These are phyloP conservation scores for Parascotia fuliginaria DNA, from an alignment of 2,888 invertebrate species.

Conservation along the genomic window DNA sequence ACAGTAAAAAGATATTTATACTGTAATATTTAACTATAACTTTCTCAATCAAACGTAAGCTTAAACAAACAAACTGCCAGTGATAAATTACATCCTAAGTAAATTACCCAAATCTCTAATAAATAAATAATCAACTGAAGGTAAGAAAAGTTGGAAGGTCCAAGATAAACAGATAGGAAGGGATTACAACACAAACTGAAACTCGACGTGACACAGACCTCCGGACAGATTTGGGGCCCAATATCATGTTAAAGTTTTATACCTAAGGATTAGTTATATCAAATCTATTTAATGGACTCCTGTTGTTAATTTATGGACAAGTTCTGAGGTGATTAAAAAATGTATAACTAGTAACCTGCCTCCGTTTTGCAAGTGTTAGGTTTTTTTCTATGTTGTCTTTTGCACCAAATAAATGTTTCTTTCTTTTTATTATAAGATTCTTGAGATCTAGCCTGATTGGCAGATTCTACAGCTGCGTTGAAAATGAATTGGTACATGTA, in stretches of 20 bases:
- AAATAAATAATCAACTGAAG: slow-evolving; percentile 43
- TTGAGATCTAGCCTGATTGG: too few species aligned
- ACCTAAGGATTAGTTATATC: slow-evolving; percentile 10
- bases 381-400: too few species aligned
- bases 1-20: background rate
- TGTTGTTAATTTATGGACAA: slow-evolving; percentile 3
- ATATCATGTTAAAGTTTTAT: slow-evolving; percentile 13
- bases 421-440: too few species aligned
- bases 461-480: too few species aligned
- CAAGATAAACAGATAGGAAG: slow-evolving; percentile 40
- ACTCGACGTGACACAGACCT: slow-evolving; percentile 25
- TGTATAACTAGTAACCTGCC: too few species aligned
- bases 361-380: too few species aligned
- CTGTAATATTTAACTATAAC: background rate
- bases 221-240: slow-evolving; percentile 31
- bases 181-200: slow-evolving; percentile 38
- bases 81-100: slow-evolving; percentile 1
- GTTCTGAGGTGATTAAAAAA: background rate
- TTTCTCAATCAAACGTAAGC: background rate
- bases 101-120: slow-evolving; percentile 27
- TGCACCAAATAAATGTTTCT: too few species aligned
- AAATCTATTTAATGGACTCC: slow-evolving; percentile 9
- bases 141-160: slow-evolving; percentile 33
- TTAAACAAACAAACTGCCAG: background rate
- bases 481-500: too few species aligned